Base-by-base conservation (phyloP, 2,113 vertebrate genomes). In the Ictalurus punctatus region DNA sequence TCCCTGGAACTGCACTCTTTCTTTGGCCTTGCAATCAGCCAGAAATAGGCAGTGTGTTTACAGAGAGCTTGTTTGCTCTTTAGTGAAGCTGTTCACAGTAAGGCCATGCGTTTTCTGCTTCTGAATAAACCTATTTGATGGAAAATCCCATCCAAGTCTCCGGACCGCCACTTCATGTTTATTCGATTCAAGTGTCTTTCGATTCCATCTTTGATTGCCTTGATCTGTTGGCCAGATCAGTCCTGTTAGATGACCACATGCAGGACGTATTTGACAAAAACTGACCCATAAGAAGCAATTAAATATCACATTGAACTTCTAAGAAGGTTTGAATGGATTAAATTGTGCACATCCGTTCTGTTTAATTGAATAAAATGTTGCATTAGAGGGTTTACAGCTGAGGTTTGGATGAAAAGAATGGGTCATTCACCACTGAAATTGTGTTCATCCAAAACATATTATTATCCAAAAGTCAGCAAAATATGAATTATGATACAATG, bases 21-120 rank as follows among this genome's bases (percentile, higher is more conserved):
- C 63, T 89, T 87, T 90, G 80, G 84, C 37, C 86, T 82, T 17
- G 56, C 80, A 30, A 52, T 69, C 83, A 73, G 84, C 88, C 86
- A 85, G 69, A 91, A 90, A 90, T 89, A 88, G 85, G 58, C 85
- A 6, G 21, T 37, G 40, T 87, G 82, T 90, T 86, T 90, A 76
- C 89, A 65, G 40, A 87, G 76, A 83, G 84, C 48, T 61, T 84
- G 78, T 86, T 52, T 89, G 84, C 87, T 78, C 30, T 87, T 89
- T 81, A 83, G 67, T 27, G 78, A 83, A 87, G 71, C 89, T 61
- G 69, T 40, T 69, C 56, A 71, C 69, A 73, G 85, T 79, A 87
- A 90, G 85, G 90, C 90, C 21, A 44, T 83, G 52, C 61, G 76
- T 85, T 82, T 90, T 90, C 67, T 85, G 85, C 69, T 67, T 86